Conservation (phyloP, 37 sponge, comb jelly and placozoan species). For the Aplysina aerophoba region DNA sequence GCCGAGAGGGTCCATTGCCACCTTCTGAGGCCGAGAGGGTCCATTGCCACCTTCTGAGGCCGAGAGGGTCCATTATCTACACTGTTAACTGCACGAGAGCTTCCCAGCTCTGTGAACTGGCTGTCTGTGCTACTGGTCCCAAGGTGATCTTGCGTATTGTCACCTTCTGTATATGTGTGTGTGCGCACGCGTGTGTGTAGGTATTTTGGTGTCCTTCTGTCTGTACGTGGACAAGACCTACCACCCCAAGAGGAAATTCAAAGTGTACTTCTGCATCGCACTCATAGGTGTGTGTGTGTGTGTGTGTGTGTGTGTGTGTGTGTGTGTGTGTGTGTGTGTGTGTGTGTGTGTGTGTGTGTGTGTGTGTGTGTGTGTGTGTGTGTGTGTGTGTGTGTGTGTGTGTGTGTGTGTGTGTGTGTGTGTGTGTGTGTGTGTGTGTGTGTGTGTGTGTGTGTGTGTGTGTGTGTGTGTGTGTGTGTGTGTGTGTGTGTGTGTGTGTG, state of each 20-base stretch:
- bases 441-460: slow-evolving; percentile 21
- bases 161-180: slow-evolving; percentile 14
- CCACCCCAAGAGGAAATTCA: slow-evolving; percentile 10
- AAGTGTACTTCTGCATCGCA: slow-evolving; percentile 27
- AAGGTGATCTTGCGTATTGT: no score
- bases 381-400: neutral
- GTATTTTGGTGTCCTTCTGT: slow-evolving; percentile 55
- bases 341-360: neutral
- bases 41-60: neutral
- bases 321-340: neutral
- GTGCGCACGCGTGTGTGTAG: neutral
- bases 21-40: no score
- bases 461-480: slow-evolving; percentile 19
- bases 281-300: slow-evolving; percentile 41
- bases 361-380: slow-evolving; percentile 8
- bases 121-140: no score
- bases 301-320: neutral
- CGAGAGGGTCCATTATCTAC: neutral
- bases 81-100: no score
- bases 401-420: no score
- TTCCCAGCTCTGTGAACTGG: no score
- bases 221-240: slow-evolving; percentile 51
- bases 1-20: no score
- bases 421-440: slow-evolving; percentile 25
- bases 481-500: no score